phyloP scores from a whole-genome alignment of 2,797 vertebrate genomes.

The Apodemus agrarius region DNA sequence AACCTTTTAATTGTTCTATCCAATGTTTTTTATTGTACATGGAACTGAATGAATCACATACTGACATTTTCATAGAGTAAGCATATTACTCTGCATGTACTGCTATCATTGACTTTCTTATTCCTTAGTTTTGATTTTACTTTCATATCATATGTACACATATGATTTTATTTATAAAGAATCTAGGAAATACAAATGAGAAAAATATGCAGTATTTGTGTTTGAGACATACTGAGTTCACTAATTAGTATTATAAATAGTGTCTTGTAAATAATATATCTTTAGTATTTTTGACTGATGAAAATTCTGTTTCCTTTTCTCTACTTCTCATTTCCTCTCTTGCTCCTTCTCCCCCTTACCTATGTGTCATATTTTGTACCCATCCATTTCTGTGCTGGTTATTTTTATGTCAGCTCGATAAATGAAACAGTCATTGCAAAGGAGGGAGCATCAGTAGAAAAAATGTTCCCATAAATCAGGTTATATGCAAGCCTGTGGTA shows the following conservation, averaged over 20 bases:
- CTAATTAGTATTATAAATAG: not conserved
- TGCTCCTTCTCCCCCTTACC: no score
- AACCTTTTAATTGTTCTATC: not conserved
- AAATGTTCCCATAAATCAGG: not conserved
- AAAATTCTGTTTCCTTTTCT: not conserved
- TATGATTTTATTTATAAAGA: not conserved
- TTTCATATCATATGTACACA: not conserved
- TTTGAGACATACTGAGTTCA: not conserved
- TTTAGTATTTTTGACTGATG: not conserved
- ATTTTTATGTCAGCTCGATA: not conserved
- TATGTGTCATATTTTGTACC: not conserved
- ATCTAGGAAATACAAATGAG: not conserved
- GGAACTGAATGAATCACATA: not conserved
- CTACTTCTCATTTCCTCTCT: not conserved
- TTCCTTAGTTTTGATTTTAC: not conserved
- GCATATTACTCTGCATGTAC: not conserved
- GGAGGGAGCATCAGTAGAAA: not conserved
- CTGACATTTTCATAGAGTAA: not conserved
- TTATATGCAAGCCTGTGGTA: not conserved
- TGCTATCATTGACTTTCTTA: not conserved
- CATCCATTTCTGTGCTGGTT: not conserved
- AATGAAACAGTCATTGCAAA: not conserved
- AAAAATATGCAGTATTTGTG: not conserved
- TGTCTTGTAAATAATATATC: not conserved
- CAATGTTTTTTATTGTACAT: not conserved